phyloP scores from a whole-genome alignment of 2,113 vertebrate species.

The Melanotaenia duboulayi region DNA sequence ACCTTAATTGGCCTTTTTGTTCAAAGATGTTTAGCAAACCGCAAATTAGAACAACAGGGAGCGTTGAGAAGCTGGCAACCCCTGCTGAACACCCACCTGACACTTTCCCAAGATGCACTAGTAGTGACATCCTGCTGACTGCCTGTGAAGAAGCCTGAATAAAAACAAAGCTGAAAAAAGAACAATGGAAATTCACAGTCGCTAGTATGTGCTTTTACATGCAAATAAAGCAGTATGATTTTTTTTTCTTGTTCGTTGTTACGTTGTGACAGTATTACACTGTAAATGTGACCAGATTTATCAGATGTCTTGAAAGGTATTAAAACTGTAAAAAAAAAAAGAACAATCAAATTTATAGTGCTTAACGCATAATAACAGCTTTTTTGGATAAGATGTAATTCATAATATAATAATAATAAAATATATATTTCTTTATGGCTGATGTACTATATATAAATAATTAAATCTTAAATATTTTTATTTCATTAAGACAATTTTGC shows the following conservation, averaged over 20 bases:
- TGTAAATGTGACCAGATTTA: neutral
- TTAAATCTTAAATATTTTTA: no score
- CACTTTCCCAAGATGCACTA: conserved; percentile 30
- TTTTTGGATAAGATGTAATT: neutral
- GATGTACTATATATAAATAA: neutral
- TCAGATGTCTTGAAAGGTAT: conserved; percentile 16
- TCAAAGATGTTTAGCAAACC: conserved; percentile 41
- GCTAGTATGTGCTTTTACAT: no score
- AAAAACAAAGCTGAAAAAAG: neutral
- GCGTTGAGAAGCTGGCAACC: conserved; percentile 16
- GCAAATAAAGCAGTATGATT: no score
- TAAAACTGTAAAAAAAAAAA: conserved; percentile 12
- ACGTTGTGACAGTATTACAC: neutral
- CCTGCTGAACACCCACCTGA: conserved; percentile 25
- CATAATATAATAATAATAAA: neutral
- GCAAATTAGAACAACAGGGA: conserved; percentile 59
- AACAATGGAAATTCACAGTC: neutral
- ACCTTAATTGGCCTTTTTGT: conserved; percentile 59
- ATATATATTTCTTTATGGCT: neutral
- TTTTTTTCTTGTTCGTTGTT: neutral
- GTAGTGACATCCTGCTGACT: conserved; percentile 18
- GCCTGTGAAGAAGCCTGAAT: conserved; percentile 22
- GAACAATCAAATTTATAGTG: neutral
- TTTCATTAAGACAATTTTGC: no score
- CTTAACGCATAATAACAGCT: neutral